A percentile compares a stretch with the other conserved stretches of the same genome.
These are phyloP conservation scores for Shinisaurus crocodilurus DNA, from an alignment of 2,113 vertebrate genomes.

Conservation along the genomic window DNA sequence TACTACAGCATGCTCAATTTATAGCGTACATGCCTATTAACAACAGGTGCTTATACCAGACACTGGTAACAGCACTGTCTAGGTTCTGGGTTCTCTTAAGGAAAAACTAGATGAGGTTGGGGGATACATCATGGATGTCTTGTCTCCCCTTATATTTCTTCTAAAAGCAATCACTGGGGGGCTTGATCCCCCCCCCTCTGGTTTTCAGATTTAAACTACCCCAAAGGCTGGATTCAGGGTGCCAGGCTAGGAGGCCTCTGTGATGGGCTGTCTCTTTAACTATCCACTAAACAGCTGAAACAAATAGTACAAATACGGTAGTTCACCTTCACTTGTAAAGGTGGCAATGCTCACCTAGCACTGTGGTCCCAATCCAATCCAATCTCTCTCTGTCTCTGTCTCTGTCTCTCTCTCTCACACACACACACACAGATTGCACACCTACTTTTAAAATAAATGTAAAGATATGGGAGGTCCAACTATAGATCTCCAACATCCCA, in stretches of 20 bases:
- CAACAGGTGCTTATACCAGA: not conserved
- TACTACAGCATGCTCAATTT: not conserved
- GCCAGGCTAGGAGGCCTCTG: not conserved
- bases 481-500: not conserved
- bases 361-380: not conserved
- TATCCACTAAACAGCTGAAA: not conserved
- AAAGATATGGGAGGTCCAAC: not conserved
- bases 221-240: not conserved
- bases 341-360: not conserved
- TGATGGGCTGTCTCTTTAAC: not conserved
- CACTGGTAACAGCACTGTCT: not conserved
- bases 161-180: not conserved
- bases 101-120: not conserved
- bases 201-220: not conserved
- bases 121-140: not conserved
- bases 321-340: not conserved
- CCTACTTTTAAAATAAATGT: not conserved
- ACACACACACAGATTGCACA: no score
- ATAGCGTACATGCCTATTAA: not conserved
- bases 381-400: no score
- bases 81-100: not conserved
- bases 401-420: no score
- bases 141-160: not conserved
- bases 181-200: no score
- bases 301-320: not conserved